Conservation (phyloP, 1,140 invertebrate species). For the Drosophila sechellia region DNA sequence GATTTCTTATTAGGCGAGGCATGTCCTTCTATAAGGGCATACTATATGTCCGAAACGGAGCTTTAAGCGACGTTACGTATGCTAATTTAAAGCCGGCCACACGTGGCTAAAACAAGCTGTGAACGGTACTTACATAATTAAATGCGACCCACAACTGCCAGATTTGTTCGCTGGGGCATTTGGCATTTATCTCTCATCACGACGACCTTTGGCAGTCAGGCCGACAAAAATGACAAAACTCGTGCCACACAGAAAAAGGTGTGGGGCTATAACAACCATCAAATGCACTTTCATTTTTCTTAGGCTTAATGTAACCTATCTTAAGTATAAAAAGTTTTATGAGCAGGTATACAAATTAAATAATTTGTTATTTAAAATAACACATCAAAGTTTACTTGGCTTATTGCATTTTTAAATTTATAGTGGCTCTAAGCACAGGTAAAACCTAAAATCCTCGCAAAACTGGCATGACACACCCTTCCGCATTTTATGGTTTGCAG, state of each 20-base stretch:
- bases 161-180: constrained; percentile 29
- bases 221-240: background rate
- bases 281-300: background rate
- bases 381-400: background rate
- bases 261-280: background rate
- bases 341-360: too few species aligned
- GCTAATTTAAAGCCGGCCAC: constrained; percentile 50
- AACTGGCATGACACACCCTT: constrained; percentile 20
- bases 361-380: too few species aligned
- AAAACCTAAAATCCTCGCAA: background rate
- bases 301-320: too few species aligned
- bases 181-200: constrained; percentile 25
- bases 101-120: background rate
- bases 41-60: background rate
- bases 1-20: constrained; percentile 76
- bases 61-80: constrained; percentile 20
- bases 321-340: too few species aligned
- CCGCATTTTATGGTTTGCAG: constrained; percentile 23
- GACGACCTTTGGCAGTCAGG: constrained; percentile 17
- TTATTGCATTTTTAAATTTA: background rate
- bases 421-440: background rate
- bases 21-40: background rate
- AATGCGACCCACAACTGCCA: constrained; percentile 22
- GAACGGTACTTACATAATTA: constrained; percentile 61
- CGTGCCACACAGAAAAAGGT: background rate